Base-by-base conservation (phyloP, 2,797 vertebrate genomes). In the Vipera ursinii region DNA sequence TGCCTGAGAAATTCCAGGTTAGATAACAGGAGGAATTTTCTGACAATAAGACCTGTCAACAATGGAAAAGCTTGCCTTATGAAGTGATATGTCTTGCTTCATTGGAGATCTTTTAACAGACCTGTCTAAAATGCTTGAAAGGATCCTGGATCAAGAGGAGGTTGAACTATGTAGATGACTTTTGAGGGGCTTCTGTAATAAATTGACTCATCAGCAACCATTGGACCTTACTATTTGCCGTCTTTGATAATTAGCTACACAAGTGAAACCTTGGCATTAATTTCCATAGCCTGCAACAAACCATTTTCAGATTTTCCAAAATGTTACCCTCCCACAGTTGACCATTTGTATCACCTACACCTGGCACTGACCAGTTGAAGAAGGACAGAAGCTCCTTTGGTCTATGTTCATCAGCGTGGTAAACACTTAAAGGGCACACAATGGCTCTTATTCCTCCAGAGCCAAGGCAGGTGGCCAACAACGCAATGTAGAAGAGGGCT, bases 401-500 rank as follows among this genome's bases (percentile, higher is more conserved):
- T 94, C 97, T 97, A 90, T 97, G 97, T 61, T 97, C 97, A 93
- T 98, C 98, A 51, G 98, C 97, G 90, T 96, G 96, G 93, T 98
- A 98, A 3, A 98, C 97, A 9, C 97, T 97, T 93, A 98, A 93
- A 0, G 98, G 99, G 90, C 98, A 99, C n/a, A 99, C 96, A 28
- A 98, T 96, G 91, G 98, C 98, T 88, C 98, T 98, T 92, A 99
- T 97, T 59, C 99, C 99, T 0, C 99, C 99, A 0, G 98, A 98
- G 87, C 98, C 98, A 91, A 99, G 96, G 2, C 98, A 98, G 61
- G 98, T 97, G 28, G 98, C 97, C 94, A 99, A 94, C 2, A 99
- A 97, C 0, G 98, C 99, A 0, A 92, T 92, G 91, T 98, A 98
- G 96, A 99, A 99, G 7, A 99, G 89, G 4, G 98, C 96, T 94